Conservation (phyloP, 2,888 invertebrate species). For the Drosophila hamatofila region DNA sequence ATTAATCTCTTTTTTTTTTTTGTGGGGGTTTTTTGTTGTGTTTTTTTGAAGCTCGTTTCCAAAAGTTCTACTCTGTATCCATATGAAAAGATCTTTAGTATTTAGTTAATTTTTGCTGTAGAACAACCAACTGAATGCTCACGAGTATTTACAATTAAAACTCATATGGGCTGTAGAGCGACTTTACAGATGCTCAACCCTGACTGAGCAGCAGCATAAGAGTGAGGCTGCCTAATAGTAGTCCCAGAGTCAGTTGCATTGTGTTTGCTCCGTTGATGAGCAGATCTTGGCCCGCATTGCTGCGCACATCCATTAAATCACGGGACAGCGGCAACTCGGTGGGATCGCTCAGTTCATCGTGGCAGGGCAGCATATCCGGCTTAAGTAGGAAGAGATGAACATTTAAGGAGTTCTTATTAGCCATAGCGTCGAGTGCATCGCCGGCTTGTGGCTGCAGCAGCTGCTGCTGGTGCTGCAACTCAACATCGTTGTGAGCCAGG, state of each 20-base stretch:
- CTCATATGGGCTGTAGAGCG: constrained; percentile 32
- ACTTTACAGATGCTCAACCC: constrained; percentile 23
- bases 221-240: constrained; percentile 9
- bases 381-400: constrained; percentile 87
- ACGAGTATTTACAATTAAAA: constrained; percentile 70
- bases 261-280: constrained; percentile 41
- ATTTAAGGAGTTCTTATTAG: constrained; percentile 66
- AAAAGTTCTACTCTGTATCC: constrained; percentile 42
- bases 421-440: constrained; percentile 61
- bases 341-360: constrained; percentile 88
- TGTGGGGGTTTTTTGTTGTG: background rate
- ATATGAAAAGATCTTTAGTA: constrained; percentile 22
- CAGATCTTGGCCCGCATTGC: constrained; percentile 74
- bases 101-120: constrained; percentile 27
- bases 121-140: constrained; percentile 53
- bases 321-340: constrained; percentile 88
- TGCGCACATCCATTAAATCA: constrained; percentile 85
- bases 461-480: constrained; percentile 46
- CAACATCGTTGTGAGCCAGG: constrained; percentile 66
- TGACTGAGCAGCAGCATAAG: constrained; percentile 33
- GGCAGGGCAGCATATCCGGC: constrained; percentile 87
- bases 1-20: constrained; percentile 15
- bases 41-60: constrained; percentile 72
- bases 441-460: constrained; percentile 39
- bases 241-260: constrained; percentile 15